These are phyloP conservation scores for Tamandua tetradactyla DNA, from an alignment of 2,797 vertebrate genomes.

Conservation along the genomic window DNA sequence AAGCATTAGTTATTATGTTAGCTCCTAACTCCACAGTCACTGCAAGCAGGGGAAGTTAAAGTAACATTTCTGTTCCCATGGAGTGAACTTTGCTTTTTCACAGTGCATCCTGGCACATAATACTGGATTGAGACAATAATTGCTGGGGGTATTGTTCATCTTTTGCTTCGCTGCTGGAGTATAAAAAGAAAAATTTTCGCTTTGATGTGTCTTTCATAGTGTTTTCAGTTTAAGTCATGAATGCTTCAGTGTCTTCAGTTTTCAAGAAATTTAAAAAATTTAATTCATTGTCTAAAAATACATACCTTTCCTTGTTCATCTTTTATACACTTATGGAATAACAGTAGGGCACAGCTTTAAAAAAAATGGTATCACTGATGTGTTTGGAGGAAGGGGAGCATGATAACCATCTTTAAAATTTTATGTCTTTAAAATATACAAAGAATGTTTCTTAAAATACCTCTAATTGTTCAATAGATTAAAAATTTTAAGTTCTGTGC, in stretches of 20 bases:
- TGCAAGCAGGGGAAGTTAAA: background rate
- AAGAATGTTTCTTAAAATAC: background rate
- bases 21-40: background rate
- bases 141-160: background rate
- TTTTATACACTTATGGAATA: constrained; percentile 9
- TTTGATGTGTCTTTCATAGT: background rate
- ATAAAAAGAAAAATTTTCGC: background rate
- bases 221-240: constrained; percentile 11
- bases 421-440: constrained; percentile 11
- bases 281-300: background rate
- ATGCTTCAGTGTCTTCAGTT: background rate
- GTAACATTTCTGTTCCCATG: background rate
- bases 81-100: background rate
- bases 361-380: background rate
- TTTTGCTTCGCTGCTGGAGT: background rate
- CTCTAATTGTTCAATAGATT: background rate
- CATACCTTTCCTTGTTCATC: background rate
- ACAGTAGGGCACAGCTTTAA: background rate
- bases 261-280: constrained; percentile 29
- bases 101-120: background rate
- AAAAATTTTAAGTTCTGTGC: background rate
- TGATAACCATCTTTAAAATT: constrained; percentile 44
- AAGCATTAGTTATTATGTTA: background rate
- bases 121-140: background rate
- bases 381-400: background rate